phyloP scores from a whole-genome alignment of 2,888 invertebrate species.

The Spodoptera exigua region DNA sequence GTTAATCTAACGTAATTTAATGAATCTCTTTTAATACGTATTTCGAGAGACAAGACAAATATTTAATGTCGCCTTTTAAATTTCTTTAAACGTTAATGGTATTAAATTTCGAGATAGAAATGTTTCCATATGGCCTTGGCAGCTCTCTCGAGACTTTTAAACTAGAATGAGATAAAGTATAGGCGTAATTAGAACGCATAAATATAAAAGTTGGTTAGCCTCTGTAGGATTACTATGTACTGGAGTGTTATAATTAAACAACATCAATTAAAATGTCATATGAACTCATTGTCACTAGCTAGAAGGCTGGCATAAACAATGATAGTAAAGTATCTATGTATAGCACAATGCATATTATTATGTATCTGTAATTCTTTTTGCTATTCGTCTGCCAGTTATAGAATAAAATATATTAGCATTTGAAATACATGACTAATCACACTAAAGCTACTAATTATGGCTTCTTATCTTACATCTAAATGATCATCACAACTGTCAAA shows the following conservation, averaged over 20 bases:
- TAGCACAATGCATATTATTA: conserved; percentile 8
- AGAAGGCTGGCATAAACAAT: conserved; percentile 38
- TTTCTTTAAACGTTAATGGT: conserved; percentile 20
- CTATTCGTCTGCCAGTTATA: conserved; percentile 10
- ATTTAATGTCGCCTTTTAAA: conserved; percentile 21
- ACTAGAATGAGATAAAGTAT: neutral
- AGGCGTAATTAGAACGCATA: neutral
- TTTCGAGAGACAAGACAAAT: conserved; percentile 28
- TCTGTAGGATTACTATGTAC: conserved; percentile 30
- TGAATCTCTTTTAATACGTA: conserved; percentile 44
- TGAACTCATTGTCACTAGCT: conserved; percentile 36
- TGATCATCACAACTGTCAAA: too few species aligned
- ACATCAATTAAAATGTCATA: conserved; percentile 50
- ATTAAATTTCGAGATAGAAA: conserved; percentile 20
- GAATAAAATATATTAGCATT: conserved; percentile 11
- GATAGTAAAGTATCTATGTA: conserved; percentile 31
- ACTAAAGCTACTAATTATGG: too few species aligned
- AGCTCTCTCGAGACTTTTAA: neutral
- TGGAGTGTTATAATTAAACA: conserved; percentile 41
- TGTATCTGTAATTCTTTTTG: conserved; percentile 34
- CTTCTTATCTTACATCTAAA: too few species aligned
- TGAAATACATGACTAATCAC: conserved; percentile 1
- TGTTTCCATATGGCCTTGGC: conserved; percentile 22
- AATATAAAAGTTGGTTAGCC: conserved; percentile 20
- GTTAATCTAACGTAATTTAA: conserved; percentile 44